Percentiles rank a stretch among this genome's conserved stretches.
phyloP scores from a whole-genome alignment of 1,140 invertebrate genomes.

The Rhysida immarginata region DNA sequence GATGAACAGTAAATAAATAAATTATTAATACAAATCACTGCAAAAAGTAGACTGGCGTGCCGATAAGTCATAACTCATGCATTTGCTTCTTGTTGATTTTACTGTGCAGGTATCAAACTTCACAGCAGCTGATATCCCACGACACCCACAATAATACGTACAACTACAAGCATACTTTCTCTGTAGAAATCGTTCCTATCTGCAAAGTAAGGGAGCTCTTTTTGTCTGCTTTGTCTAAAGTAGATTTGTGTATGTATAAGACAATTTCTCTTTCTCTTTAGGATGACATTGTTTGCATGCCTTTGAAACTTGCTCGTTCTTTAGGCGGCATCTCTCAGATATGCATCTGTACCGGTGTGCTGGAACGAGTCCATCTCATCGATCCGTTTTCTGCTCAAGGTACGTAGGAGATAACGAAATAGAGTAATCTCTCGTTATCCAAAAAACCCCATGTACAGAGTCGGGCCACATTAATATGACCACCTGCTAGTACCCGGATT shows the following conservation, averaged over 20 bases:
- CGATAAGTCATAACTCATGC: no score
- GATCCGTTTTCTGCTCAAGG: conserved; percentile 83
- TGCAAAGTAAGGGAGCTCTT: conserved; percentile 53
- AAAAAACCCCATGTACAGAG: no score
- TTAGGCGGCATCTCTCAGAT: conserved; percentile 84
- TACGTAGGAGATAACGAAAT: no score
- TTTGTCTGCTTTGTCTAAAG: background rate
- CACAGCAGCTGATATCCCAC: conserved; percentile 92
- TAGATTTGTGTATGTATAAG: conserved; percentile 20
- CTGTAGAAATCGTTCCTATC: conserved; percentile 89
- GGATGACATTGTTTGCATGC: conserved; percentile 85
- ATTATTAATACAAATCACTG: no score
- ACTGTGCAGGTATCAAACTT: conserved; percentile 67
- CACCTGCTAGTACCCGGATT: no score
- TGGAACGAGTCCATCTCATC: conserved; percentile 79
- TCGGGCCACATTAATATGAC: no score
- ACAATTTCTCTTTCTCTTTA: no score
- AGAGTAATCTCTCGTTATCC: no score
- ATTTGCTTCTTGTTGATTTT: no score
- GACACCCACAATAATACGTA: conserved; percentile 93
- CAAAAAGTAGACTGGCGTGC: no score
- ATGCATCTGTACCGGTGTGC: conserved; percentile 76
- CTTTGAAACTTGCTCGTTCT: conserved; percentile 68
- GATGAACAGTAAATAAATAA: no score
- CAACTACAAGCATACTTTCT: conserved; percentile 86